Evolutionary conservation across 64 coral and sea anemone species (phyloP).

Genomic region (Anthopleura sola): DNA sequence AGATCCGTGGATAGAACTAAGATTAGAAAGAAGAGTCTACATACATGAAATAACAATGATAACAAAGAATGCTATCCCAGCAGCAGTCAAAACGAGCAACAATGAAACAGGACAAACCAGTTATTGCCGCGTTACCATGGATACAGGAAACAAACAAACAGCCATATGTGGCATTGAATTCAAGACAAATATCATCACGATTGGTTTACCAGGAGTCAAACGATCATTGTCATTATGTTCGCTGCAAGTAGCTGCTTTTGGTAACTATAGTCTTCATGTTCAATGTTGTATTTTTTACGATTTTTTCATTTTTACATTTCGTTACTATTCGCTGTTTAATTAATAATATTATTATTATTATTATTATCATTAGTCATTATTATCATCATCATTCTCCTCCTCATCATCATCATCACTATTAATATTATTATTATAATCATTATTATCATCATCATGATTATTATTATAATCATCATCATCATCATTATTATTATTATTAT

Average conservation of each 20-base stretch:
- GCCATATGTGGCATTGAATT: neutral
- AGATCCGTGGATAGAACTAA: neutral
- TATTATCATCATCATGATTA: too few species aligned
- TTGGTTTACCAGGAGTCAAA: neutral
- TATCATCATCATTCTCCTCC: too few species aligned
- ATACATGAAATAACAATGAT: neutral
- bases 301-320: too few species aligned
- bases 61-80: neutral
- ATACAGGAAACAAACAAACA: neutral
- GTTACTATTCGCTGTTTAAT: too few species aligned
- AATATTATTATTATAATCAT: too few species aligned
- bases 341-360: too few species aligned
- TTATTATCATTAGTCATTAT: too few species aligned
- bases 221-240: neutral
- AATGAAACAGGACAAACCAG: neutral
- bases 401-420: too few species aligned
- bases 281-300: too few species aligned
- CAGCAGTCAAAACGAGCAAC: neutral
- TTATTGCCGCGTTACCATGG: neutral
- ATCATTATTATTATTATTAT: too few species aligned
- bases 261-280: neutral
- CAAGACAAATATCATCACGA: neutral
- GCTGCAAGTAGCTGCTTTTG: neutral
- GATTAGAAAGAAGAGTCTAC: neutral
- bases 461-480: too few species aligned